Conservation (phyloP, 2,797 vertebrate species). For the Botia almorhae region DNA sequence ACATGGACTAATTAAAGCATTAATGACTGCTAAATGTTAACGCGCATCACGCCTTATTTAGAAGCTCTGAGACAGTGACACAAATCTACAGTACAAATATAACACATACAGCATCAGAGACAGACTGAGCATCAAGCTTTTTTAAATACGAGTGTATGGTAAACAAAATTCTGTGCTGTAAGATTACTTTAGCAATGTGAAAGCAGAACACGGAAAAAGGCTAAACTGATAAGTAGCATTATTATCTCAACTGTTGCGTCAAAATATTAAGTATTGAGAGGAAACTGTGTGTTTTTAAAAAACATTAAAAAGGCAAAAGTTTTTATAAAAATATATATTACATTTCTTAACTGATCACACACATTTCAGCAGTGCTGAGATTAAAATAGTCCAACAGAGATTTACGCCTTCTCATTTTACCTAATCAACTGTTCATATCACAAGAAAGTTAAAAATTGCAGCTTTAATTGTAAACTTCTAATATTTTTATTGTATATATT, state of each 20-base stretch:
- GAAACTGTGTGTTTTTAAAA: background rate
- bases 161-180: background rate
- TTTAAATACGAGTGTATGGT: background rate
- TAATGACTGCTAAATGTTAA: slow-evolving; percentile 25
- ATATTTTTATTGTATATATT: too few species aligned
- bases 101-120: slow-evolving; percentile 5
- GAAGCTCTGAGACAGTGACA: slow-evolving; percentile 13
- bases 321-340: too few species aligned
- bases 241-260: background rate
- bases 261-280: background rate
- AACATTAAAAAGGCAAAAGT: too few species aligned
- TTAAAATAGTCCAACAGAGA: background rate
- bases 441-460: too few species aligned
- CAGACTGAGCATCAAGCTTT: background rate
- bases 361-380: background rate
- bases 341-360: background rate
- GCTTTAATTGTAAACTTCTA: too few species aligned
- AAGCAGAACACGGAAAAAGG: background rate
- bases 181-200: background rate
- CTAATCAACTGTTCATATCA: too few species aligned
- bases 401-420: background rate
- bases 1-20: slow-evolving; percentile 29
- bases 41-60: slow-evolving; percentile 10
- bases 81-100: slow-evolving; percentile 2
- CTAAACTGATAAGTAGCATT: background rate